These are phyloP conservation scores for Aselliscus stoliczkanus DNA, from an alignment of 2,797 vertebrate genomes.

Conservation along the genomic window DNA sequence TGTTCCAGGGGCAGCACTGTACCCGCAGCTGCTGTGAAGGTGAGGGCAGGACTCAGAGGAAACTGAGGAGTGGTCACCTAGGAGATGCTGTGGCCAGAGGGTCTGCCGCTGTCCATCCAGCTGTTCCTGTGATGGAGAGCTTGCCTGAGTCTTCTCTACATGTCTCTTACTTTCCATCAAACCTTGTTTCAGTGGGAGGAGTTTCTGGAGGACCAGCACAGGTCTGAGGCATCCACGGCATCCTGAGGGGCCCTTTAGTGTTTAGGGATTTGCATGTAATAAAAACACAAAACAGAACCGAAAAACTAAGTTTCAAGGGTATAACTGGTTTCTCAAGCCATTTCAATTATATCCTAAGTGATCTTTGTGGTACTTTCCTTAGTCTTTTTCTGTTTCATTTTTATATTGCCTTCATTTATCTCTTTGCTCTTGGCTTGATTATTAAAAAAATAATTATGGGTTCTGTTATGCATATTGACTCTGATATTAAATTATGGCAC, in stretches of 20 bases:
- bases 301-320: background rate
- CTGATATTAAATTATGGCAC: conserved; percentile 33
- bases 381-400: conserved; percentile 39
- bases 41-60: conserved; percentile 51
- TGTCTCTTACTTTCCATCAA: conserved; percentile 56
- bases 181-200: conserved; percentile 59
- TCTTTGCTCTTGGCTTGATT: conserved; percentile 45
- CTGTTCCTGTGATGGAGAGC: conserved; percentile 20
- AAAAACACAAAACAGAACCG: background rate
- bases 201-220: background rate
- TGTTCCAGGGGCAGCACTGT: conserved; percentile 48
- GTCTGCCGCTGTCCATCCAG: conserved; percentile 27
- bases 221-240: conserved; percentile 42
- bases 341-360: background rate
- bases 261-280: conserved; percentile 9
- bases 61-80: conserved; percentile 43
- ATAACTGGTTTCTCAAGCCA: background rate
- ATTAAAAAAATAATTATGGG: conserved; percentile 49
- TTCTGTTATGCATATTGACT: conserved; percentile 39
- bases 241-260: conserved; percentile 56
- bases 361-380: conserved; percentile 17
- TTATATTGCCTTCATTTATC: conserved; percentile 44
- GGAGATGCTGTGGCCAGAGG: conserved; percentile 40
- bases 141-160: background rate
- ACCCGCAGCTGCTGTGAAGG: conserved; percentile 66